Evolutionary conservation across 2,797 vertebrate species (phyloP).

Genomic region (Enteromius radiatus): DNA sequence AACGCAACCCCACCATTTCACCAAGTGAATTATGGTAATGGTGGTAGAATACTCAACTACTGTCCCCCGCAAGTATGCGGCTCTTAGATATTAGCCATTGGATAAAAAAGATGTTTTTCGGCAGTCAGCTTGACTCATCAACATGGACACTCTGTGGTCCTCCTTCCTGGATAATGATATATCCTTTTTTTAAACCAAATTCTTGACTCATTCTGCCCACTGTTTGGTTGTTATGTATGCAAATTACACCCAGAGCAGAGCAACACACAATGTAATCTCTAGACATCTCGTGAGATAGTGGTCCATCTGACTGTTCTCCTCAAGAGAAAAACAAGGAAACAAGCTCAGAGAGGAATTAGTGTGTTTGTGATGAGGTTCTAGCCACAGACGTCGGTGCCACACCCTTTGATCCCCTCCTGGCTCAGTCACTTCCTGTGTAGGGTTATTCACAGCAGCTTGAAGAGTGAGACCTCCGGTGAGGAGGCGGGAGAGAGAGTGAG

Average conservation of each 20-base stretch:
- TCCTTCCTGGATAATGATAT: conserved; percentile 56
- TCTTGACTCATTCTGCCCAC: conserved; percentile 36
- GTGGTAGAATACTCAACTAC: conserved; percentile 9
- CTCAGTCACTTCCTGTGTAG: conserved; percentile 60
- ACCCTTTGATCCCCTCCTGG: conserved; percentile 71
- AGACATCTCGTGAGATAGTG: conserved; percentile 33
- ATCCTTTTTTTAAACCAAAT: conserved; percentile 34
- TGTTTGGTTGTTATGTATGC: conserved; percentile 31
- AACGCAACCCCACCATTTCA: conserved; percentile 14
- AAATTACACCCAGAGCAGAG: conserved; percentile 32
- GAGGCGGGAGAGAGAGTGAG: conserved; percentile 44
- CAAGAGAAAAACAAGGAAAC: conserved; percentile 53
- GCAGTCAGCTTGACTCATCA: conserved; percentile 40
- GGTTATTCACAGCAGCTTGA: conserved; percentile 61
- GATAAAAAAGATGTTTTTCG: conserved; percentile 47
- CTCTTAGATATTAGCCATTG: conserved; percentile 52
- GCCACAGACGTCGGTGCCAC: conserved; percentile 71
- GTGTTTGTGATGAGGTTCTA: conserved; percentile 54
- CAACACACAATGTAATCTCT: conserved; percentile 5
- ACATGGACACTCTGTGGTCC: conserved; percentile 38
- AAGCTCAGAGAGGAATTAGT: conserved; percentile 42
- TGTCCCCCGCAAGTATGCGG: conserved; percentile 8
- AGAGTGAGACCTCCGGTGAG: conserved; percentile 60
- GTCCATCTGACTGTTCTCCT: conserved; percentile 14
- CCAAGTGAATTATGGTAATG: conserved; percentile 34